Conservation (phyloP, 2,113 vertebrate genomes). For the Silurus glanis region DNA sequence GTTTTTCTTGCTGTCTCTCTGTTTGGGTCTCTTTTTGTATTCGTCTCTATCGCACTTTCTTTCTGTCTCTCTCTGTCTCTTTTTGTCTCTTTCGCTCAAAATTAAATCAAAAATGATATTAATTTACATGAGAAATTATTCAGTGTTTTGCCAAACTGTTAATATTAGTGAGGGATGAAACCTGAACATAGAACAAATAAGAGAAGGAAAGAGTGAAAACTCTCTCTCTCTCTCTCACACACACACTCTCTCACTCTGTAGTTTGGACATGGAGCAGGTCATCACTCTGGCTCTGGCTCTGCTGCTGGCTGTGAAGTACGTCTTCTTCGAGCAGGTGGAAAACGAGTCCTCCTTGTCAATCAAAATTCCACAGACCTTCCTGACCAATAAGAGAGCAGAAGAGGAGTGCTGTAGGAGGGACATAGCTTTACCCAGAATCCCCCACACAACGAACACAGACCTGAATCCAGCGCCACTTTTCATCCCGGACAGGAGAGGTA, state of each 20-base stretch:
- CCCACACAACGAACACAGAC: not conserved
- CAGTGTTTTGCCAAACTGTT: too few relatives aligned
- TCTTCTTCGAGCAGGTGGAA: conserved; percentile 96
- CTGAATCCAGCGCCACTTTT: conserved; percentile 34
- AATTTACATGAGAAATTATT: too few relatives aligned
- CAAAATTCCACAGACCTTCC: conserved; percentile 72
- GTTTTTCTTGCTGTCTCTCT: too few relatives aligned
- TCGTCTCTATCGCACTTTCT: too few relatives aligned
- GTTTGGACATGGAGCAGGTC: conserved; percentile 93
- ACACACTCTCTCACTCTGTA: conserved; percentile 56
- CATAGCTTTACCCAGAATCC: conserved; percentile 37
- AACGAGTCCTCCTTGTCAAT: conserved; percentile 89
- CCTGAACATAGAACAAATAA: too few relatives aligned
- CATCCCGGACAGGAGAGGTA: conserved; percentile 76
- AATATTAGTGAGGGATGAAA: too few relatives aligned
- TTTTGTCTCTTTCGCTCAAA: too few relatives aligned
- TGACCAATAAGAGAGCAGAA: conserved; percentile 53
- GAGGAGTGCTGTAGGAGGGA: conserved; percentile 78
- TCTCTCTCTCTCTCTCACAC: not conserved
- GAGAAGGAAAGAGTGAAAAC: too few relatives aligned
- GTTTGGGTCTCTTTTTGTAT: too few relatives aligned
- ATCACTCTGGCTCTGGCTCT: conserved; percentile 91
- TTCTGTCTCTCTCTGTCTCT: too few relatives aligned
- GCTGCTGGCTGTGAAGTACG: conserved; percentile 92
- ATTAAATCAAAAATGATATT: too few relatives aligned